Evolutionary conservation across 2,113 vertebrate genomes (phyloP).

Genomic region (Nesoenas mayeri): DNA sequence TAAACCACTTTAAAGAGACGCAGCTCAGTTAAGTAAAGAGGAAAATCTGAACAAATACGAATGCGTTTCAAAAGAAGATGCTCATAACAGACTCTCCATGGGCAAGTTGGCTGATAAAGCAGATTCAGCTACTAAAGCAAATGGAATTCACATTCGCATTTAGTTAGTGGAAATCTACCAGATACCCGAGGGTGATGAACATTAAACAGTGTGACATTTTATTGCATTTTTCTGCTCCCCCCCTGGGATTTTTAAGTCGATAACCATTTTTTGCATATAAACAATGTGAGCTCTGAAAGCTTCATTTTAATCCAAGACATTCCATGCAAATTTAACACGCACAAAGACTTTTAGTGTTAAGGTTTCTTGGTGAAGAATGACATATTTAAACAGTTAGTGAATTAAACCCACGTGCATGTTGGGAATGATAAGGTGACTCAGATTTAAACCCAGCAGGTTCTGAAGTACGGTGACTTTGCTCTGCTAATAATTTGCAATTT

Average conservation of each 20-base stretch:
- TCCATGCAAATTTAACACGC: conserved; percentile 55
- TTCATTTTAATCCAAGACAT: conserved; percentile 53
- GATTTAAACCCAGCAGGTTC: conserved; percentile 6
- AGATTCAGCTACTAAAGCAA: conserved; percentile 23
- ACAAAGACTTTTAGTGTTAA: neutral
- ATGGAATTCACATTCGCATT: conserved; percentile 60
- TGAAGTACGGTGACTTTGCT: neutral
- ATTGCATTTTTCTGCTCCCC: conserved; percentile 59
- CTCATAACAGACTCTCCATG: neutral
- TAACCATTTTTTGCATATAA: conserved; percentile 52
- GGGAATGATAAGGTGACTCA: conserved; percentile 13
- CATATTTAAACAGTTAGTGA: conserved; percentile 28
- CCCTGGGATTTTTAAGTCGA: conserved; percentile 59
- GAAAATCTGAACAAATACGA: neutral
- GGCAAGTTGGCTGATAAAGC: conserved; percentile 33
- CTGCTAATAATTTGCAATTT: neutral
- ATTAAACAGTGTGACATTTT: conserved; percentile 72
- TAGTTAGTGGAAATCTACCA: conserved; percentile 65
- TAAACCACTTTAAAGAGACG: neutral
- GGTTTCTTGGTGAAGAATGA: conserved; percentile 23
- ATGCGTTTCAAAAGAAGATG: neutral
- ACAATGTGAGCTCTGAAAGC: conserved; percentile 50
- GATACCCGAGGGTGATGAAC: conserved; percentile 68
- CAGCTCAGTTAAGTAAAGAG: neutral
- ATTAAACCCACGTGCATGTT: neutral